Evolutionary conservation across 2,888 invertebrate genomes (phyloP).

Genomic region (Piscicola geometra): DNA sequence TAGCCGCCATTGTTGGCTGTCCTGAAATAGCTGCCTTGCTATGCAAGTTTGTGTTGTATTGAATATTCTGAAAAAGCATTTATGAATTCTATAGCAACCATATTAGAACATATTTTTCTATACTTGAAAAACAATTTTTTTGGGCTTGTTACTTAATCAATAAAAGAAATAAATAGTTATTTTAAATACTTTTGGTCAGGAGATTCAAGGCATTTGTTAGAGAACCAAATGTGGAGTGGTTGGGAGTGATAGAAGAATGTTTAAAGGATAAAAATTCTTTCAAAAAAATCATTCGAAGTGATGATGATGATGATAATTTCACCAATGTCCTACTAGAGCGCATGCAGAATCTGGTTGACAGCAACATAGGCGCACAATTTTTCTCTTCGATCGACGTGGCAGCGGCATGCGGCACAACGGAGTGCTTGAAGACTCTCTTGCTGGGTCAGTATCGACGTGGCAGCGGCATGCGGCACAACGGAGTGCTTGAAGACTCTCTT

Average conservation of each 20-base stretch:
- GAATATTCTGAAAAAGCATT: neutral
- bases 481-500: slow-evolving; percentile 40
- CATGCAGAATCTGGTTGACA: neutral
- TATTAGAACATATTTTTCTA: too few species aligned
- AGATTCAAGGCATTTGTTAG: neutral
- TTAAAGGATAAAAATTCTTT: slow-evolving; percentile 13
- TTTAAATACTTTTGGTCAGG: neutral
- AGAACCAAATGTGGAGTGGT: slow-evolving; percentile 15
- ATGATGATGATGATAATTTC: neutral
- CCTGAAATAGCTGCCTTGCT: slow-evolving; percentile 46
- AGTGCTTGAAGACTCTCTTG: slow-evolving; percentile 46
- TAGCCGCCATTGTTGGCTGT: slow-evolving; percentile 48
- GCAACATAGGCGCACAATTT: neutral
- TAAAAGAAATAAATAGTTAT: neutral
- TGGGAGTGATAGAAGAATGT: slow-evolving; percentile 3
- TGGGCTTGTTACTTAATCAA: neutral
- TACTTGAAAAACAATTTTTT: neutral
- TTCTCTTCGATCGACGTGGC: slow-evolving; percentile 48
- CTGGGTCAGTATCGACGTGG: slow-evolving; percentile 50
- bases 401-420: slow-evolving; percentile 45
- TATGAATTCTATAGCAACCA: too few species aligned
- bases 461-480: slow-evolving; percentile 47
- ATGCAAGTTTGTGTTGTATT: slow-evolving; percentile 46
- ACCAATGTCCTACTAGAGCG: neutral
- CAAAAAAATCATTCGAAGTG: neutral